Evolutionary conservation across 1,140 invertebrate genomes (phyloP).

Genomic region (Branchinecta lindahli): DNA sequence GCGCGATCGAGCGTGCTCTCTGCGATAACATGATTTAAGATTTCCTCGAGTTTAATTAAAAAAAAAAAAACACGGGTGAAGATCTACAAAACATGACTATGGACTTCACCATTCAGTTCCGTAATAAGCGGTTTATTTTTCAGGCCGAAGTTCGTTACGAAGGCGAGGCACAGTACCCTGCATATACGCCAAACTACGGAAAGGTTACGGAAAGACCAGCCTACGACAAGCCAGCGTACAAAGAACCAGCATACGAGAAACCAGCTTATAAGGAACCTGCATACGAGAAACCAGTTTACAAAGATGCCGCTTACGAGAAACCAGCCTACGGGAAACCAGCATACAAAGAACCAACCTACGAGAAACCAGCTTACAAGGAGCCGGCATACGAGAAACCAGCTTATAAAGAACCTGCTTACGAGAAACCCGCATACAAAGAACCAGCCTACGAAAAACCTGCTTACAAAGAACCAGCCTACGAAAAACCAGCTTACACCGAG

Average conservation of each 20-base stretch:
- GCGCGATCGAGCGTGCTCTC: too few relatives aligned
- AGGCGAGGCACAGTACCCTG: constrained; percentile 14
- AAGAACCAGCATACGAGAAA: background rate
- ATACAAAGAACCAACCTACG: background rate
- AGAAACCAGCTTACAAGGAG: too few relatives aligned
- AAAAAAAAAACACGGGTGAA: too few relatives aligned
- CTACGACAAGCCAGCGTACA: background rate
- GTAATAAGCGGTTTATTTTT: background rate
- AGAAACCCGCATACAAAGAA: too few relatives aligned
- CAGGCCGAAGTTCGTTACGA: constrained; percentile 11
- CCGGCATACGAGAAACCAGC: too few relatives aligned
- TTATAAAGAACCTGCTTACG: too few relatives aligned
- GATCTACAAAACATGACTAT: too few relatives aligned
- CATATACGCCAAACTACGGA: constrained; percentile 7
- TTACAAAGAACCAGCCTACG: constrained; percentile 6
- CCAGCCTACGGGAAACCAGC: background rate
- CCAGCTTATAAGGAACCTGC: background rate
- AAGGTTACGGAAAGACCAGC: background rate
- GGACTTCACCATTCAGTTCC: too few relatives aligned
- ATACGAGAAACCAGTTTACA: background rate
- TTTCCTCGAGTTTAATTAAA: too few relatives aligned
- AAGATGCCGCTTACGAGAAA: background rate
- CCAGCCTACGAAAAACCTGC: background rate
- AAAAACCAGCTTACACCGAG: background rate
- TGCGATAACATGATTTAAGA: too few relatives aligned